These are phyloP conservation scores for Ciona savignyi DNA, from an alignment of 23 tunicate genomes.

Conservation along the genomic window DNA sequence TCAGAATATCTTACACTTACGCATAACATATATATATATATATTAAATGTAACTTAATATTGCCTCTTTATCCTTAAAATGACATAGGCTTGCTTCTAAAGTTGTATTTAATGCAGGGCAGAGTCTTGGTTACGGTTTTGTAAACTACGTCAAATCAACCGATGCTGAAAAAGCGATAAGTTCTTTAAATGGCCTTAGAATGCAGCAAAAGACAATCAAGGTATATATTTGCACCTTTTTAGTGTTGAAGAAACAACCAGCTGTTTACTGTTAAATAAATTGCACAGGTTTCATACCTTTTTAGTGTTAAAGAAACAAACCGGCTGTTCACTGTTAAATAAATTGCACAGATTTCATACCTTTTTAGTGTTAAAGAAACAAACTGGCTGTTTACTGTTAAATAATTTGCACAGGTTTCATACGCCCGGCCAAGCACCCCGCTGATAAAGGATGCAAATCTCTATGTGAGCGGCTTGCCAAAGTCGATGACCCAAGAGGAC, in stretches of 20 bases:
- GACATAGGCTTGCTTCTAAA: neutral
- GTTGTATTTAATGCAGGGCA: conserved; percentile 29
- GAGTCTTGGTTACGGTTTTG: conserved; percentile 98
- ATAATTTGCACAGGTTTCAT: conserved; percentile 87
- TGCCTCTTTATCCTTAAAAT: no score
- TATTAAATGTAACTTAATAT: no score
- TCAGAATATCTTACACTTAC: no score
- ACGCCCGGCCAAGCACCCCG: conserved; percentile 92
- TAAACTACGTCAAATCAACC: conserved; percentile 68
- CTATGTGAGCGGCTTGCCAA: conserved; percentile 92
- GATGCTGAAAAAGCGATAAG: conserved; percentile 95
- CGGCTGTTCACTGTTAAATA: no score
- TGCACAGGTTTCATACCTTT: no score
- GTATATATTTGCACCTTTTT: conserved; percentile 25
- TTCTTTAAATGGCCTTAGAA: conserved; percentile 71
- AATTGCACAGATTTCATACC: no score
- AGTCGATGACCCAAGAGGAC: conserved; percentile 87
- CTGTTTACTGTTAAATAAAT: no score
- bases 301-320: no score
- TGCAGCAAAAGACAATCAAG: conserved; percentile 97
- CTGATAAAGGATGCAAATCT: conserved; percentile 93
- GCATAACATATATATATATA: no score
- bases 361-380: no score
- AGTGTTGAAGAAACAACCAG: no score
- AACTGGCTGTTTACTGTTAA: no score